phyloP scores from a whole-genome alignment of 1,140 invertebrate species.

The Micrasema minimum region DNA sequence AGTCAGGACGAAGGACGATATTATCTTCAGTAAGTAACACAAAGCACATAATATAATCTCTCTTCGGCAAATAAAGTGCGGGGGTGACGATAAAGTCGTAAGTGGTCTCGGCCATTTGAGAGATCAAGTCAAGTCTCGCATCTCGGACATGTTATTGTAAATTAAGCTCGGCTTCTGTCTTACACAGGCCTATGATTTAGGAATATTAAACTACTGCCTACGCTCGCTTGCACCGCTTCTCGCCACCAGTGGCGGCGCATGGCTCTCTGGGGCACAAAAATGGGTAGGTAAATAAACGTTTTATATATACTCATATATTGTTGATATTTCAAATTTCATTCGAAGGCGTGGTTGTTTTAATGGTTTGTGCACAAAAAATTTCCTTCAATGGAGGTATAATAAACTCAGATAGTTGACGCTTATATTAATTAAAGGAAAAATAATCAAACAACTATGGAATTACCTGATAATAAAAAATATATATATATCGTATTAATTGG shows the following conservation, averaged over 20 bases:
- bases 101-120: slow-evolving; percentile 20
- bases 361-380: no score
- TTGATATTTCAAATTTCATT: no score
- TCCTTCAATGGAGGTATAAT: no score
- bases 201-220: slow-evolving; percentile 56
- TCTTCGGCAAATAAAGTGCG: slow-evolving; percentile 20
- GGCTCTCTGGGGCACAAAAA: no score
- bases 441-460: no score
- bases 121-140: slow-evolving; percentile 8
- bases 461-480: no score
- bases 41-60: not conserved
- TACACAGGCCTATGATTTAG: slow-evolving; percentile 56
- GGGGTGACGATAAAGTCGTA: slow-evolving; percentile 42
- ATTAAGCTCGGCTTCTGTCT: slow-evolving; percentile 55
- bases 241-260: slow-evolving; percentile 39
- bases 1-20: not conserved
- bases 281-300: no score
- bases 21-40: not conserved
- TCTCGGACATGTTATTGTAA: slow-evolving; percentile 54
- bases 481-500: no score
- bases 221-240: slow-evolving; percentile 48
- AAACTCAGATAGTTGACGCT: no score
- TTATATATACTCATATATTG: no score
- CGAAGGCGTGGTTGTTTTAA: no score
- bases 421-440: no score